Base-by-base conservation (phyloP, 1,140 invertebrate genomes). In the Drosophila kepulauana region DNA sequence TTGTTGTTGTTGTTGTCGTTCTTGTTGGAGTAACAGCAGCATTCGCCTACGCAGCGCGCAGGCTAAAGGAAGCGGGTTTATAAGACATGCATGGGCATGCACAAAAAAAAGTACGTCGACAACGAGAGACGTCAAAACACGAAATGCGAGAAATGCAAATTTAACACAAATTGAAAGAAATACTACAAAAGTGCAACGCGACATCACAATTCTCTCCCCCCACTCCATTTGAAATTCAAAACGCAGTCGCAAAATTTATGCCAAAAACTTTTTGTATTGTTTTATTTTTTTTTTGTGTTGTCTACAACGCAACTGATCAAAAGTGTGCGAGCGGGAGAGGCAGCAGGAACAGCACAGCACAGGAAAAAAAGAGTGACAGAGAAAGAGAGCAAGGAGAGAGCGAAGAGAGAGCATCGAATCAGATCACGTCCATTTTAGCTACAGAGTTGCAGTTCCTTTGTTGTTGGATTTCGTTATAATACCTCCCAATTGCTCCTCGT, bases 21-120 rank as follows among this genome's bases (percentile, higher is more conserved):
- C 35, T 46, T 43, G 54, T 58, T 64, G 73, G 59, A 75, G 74
- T 76, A 76, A 66, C 74, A 76, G 68, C 74, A 76, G 68, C 74
- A 76, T 76, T 76, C 74, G 74, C 84, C 84, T 87, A 87, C 84
- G 84, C 84, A 82, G 64, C 62, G 75, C 69, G 59, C 28, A 52
- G 64, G 62, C 28, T 68, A 64, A 76, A 75, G 72, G 72, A 75
- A 75, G 67, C 72, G 72, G 72, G 64, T 75, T 25, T 25, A 25
- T 54, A 76, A 76, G 74, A 76, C 2, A 76, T 76, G 74, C 73
- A 75, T 71, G 61, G 58, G 67, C 59, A 75, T 75, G 73, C 74
- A 76, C 62, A 72, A 7, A 38, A 72, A 38, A 38, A 76, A 72
- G 41, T 57, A 65, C 67, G 65, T 65, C 52, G 20, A 33, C 30